Conservation (phyloP, 2,113 vertebrate species). For the Rana temporaria region DNA sequence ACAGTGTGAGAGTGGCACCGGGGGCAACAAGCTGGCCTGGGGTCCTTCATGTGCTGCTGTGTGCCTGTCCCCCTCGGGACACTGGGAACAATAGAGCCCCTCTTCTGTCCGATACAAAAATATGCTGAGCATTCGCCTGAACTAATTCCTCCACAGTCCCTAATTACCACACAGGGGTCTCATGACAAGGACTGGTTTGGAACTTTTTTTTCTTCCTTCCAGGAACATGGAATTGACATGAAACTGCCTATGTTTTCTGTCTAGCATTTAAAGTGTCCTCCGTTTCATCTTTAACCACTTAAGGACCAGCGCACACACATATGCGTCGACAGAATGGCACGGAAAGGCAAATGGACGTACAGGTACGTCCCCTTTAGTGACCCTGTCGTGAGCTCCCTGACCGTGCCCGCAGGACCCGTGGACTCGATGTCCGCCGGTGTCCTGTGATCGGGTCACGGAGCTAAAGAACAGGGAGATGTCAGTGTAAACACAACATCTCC, state of each 20-base stretch:
- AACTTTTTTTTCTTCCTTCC: neutral
- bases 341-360: too few species aligned
- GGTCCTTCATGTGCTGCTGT: slow-evolving; percentile 25
- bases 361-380: too few species aligned
- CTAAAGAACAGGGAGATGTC: too few species aligned
- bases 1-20: neutral
- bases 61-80: slow-evolving; percentile 21
- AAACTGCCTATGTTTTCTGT: neutral
- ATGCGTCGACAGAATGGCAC: too few species aligned
- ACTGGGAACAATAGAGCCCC: slow-evolving; percentile 26
- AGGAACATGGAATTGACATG: neutral
- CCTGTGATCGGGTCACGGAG: too few species aligned
- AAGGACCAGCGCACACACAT: too few species aligned
- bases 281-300: too few species aligned
- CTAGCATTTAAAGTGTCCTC: too few species aligned
- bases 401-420: too few species aligned
- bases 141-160: slow-evolving; percentile 40
- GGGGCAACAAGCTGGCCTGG: neutral
- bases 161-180: slow-evolving; percentile 21
- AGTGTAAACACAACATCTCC: too few species aligned
- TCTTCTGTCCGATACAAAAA: slow-evolving; percentile 26
- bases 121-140: slow-evolving; percentile 49
- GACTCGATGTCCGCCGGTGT: too few species aligned
- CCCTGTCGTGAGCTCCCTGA: too few species aligned
- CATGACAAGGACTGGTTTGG: slow-evolving; percentile 1